Percentiles rank a stretch among this genome's conserved stretches.
phyloP scores from a whole-genome alignment of 64 coral and sea anemone genomes.

The Acropora tenuis region DNA sequence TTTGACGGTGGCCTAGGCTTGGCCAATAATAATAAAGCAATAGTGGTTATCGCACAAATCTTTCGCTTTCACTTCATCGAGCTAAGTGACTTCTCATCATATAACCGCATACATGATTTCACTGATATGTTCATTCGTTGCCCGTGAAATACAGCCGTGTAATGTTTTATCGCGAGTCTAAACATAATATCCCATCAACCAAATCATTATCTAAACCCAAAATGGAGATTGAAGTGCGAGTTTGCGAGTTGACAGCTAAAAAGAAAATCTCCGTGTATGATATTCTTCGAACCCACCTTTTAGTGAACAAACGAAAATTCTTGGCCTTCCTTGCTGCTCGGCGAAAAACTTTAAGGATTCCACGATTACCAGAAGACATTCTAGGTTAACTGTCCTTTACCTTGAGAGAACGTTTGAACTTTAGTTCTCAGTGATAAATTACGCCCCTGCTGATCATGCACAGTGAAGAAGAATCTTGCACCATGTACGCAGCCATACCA shows the following conservation, averaged over 20 bases:
- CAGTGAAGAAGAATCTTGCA: not conserved
- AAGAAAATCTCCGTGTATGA: not conserved
- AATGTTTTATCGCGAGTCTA: too few relatives aligned
- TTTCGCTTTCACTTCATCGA: too few relatives aligned
- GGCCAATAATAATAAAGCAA: too few relatives aligned
- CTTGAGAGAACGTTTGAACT: too few relatives aligned
- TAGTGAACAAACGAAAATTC: constrained; percentile 48
- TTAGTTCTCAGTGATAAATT: constrained; percentile 8
- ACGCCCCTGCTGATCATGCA: not conserved
- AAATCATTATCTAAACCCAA: too few relatives aligned
- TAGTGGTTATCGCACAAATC: too few relatives aligned
- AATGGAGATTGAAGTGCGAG: not conserved
- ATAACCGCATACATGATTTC: too few relatives aligned
- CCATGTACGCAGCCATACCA: too few relatives aligned
- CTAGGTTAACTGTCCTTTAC: not conserved
- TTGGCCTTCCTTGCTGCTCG: constrained; percentile 31
- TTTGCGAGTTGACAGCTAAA: not conserved
- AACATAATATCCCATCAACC: too few relatives aligned
- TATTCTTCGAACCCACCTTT: not conserved
- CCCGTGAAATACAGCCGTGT: too few relatives aligned
- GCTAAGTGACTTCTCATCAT: too few relatives aligned
- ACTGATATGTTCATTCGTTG: too few relatives aligned
- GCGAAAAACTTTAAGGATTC: constrained; percentile 28
- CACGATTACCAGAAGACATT: constrained; percentile 35
- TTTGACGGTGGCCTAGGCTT: not conserved